These are phyloP conservation scores for Cuculus canorus DNA, from an alignment of 2,797 vertebrate genomes.

Conservation along the genomic window DNA sequence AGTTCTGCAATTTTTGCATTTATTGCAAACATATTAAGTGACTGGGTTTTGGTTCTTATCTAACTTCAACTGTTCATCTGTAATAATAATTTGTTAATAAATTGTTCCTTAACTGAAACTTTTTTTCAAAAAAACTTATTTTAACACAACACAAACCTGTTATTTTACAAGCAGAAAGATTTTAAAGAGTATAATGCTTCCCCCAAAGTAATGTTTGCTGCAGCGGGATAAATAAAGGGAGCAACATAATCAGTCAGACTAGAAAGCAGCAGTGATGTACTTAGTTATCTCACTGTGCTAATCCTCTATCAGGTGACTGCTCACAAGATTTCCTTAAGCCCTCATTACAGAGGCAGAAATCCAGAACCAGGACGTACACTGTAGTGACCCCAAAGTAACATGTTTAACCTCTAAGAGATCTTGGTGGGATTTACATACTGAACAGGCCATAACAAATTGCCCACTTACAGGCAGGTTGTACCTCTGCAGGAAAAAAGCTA, in stretches of 20 bases:
- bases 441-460: not conserved
- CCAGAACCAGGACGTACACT: slow-evolving; percentile 50
- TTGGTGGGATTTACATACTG: not conserved
- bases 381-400: slow-evolving; percentile 54
- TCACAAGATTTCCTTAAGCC: slow-evolving; percentile 80
- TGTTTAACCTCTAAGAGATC: slow-evolving; percentile 65
- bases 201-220: not conserved
- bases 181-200: not conserved
- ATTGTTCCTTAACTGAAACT: not conserved
- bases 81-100: not conserved
- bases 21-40: not conserved
- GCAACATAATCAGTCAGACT: not conserved
- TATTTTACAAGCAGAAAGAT: not conserved
- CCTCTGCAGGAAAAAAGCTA: not conserved
- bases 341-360: slow-evolving; percentile 49
- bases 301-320: slow-evolving; percentile 84
- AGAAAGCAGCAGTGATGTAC: slow-evolving; percentile 37
- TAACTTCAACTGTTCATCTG: not conserved
- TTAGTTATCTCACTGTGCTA: slow-evolving; percentile 66
- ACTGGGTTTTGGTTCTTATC: not conserved
- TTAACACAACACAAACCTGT: not conserved
- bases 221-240: not conserved
- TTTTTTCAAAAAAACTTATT: not conserved
- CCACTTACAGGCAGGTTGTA: not conserved
- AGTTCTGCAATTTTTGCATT: not conserved